These are phyloP conservation scores for Dinomys branickii DNA, from an alignment of 2,113 vertebrate species.

Conservation along the genomic window DNA sequence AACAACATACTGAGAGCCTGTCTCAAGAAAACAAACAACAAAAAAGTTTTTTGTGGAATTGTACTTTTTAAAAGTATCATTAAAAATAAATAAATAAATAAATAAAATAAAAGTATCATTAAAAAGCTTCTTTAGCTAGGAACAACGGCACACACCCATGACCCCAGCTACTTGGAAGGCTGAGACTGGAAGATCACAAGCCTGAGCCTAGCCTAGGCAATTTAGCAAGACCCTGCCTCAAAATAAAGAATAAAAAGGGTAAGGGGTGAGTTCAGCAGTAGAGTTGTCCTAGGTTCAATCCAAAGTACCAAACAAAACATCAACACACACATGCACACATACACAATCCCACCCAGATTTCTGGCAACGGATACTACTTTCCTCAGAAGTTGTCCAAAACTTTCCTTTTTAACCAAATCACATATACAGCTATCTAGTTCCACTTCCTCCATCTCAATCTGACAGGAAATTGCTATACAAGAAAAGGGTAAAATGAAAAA, in stretches of 20 bases:
- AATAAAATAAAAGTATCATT: slow-evolving; percentile 6
- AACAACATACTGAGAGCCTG: background rate
- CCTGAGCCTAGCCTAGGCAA: background rate
- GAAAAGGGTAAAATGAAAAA: background rate
- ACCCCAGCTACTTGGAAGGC: background rate
- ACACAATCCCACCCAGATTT: background rate
- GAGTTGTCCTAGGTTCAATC: background rate
- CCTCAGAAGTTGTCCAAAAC: background rate
- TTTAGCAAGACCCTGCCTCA: background rate
- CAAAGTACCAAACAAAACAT: background rate
- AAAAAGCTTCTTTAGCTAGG: background rate
- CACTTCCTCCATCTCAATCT: background rate
- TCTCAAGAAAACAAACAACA: background rate
- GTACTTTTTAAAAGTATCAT: background rate
- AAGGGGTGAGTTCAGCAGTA: background rate
- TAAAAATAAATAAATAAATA: too few relatives aligned
- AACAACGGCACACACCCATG: background rate
- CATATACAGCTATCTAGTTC: background rate
- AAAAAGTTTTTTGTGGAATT: background rate
- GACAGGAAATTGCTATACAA: background rate
- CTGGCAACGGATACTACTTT: background rate
- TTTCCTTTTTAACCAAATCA: slow-evolving; percentile 24
- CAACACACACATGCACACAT: background rate
- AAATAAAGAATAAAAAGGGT: background rate
- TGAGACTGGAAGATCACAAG: background rate